Percentiles rank a stretch among this genome's conserved stretches.
These are phyloP conservation scores for Megaptera novaeangliae DNA, from an alignment of 2,113 vertebrate species.

Conservation along the genomic window DNA sequence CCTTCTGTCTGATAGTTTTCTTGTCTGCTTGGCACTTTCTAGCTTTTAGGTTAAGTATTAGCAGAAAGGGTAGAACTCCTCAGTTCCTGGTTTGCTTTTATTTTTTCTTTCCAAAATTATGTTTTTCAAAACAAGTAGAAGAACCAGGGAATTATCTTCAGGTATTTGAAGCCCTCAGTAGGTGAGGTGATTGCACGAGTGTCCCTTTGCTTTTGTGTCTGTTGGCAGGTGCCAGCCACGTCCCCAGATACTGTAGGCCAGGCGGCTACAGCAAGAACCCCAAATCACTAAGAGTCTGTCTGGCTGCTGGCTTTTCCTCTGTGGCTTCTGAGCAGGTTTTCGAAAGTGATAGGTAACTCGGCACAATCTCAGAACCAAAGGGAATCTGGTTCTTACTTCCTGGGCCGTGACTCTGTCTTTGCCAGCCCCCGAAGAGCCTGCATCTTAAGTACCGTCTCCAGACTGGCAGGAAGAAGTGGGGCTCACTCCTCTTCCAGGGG, in stretches of 20 bases:
- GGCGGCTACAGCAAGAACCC: background rate
- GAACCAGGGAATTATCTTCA: background rate
- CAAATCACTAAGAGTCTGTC: background rate
- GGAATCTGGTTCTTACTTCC: background rate
- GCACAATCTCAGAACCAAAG: background rate
- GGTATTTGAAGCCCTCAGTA: background rate
- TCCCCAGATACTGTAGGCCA: background rate
- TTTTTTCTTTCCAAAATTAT: background rate
- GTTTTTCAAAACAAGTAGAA: slow-evolving; percentile 3
- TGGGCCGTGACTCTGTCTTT: background rate
- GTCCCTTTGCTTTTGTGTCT: background rate
- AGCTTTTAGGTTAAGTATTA: background rate
- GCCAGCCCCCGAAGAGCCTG: background rate
- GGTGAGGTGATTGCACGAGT: background rate
- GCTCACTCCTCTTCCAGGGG: background rate
- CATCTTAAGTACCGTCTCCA: background rate
- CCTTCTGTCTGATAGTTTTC: background rate
- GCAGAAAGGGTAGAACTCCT: background rate
- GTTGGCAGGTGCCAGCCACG: background rate
- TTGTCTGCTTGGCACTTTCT: background rate
- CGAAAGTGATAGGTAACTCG: background rate
- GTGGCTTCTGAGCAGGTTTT: background rate
- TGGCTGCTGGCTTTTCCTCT: background rate
- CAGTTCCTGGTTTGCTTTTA: background rate
- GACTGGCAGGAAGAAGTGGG: background rate